Evolutionary conservation across 1,140 invertebrate genomes (phyloP).

Genomic region (Danaus plexippus): DNA sequence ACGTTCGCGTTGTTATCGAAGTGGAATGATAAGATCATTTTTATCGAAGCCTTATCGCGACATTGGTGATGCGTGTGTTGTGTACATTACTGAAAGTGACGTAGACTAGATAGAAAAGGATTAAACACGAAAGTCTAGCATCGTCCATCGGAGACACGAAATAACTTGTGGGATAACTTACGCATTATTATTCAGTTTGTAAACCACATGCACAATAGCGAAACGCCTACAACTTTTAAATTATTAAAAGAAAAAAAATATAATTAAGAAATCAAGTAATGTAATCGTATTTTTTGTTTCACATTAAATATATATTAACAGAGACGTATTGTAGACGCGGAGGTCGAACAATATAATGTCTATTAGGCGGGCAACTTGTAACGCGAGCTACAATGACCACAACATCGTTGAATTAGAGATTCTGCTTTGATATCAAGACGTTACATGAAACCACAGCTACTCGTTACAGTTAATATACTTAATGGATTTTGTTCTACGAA

Average conservation of each 20-base stretch:
- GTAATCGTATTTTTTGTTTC: too few relatives aligned
- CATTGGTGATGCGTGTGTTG: conserved; percentile 43
- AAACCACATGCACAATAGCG: too few relatives aligned
- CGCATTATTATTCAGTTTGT: too few relatives aligned
- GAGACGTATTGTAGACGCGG: conserved; percentile 3
- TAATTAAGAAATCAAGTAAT: too few relatives aligned
- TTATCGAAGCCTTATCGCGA: conserved; percentile 55
- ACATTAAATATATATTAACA: too few relatives aligned
- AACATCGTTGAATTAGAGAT: conserved; percentile 22
- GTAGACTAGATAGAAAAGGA: conserved; percentile 21
- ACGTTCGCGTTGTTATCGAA: conserved; percentile 42
- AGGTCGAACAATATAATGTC: conserved; percentile 7
- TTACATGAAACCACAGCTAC: neutral
- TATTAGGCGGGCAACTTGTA: conserved; percentile 17
- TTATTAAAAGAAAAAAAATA: too few relatives aligned
- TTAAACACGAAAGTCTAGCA: conserved; percentile 7
- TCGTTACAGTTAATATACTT: too few relatives aligned
- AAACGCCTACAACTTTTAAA: too few relatives aligned
- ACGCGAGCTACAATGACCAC: conserved; percentile 31
- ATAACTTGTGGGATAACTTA: too few relatives aligned
- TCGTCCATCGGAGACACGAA: too few relatives aligned
- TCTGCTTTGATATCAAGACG: conserved; percentile 17
- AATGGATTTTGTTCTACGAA: too few relatives aligned
- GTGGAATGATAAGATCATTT: conserved; percentile 61
- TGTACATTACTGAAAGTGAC: conserved; percentile 42